Conservation (phyloP, 2,113 vertebrate species). For the Oreotragus oreotragus region DNA sequence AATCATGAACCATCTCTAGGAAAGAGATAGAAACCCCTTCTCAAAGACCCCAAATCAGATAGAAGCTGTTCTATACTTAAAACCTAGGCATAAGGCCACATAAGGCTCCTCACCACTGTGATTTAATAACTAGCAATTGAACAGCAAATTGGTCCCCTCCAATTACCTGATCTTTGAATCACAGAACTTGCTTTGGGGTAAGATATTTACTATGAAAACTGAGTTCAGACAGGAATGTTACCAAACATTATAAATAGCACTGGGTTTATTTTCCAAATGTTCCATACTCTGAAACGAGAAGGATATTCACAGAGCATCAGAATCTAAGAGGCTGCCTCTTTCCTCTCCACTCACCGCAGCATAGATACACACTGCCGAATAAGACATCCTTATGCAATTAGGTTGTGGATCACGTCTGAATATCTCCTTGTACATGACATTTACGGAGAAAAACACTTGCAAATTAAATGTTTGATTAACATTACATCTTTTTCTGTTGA, state of each 20-base stretch:
- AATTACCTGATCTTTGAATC: slow-evolving; percentile 15
- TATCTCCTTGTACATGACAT: slow-evolving; percentile 84
- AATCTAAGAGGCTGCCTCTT: background rate
- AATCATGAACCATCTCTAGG: background rate
- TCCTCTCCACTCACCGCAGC: background rate
- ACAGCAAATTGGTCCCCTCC: background rate
- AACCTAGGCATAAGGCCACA: background rate
- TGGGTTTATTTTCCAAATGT: slow-evolving; percentile 42
- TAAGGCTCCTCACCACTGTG: background rate
- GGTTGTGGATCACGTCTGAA: slow-evolving; percentile 78
- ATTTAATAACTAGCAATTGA: slow-evolving; percentile 37
- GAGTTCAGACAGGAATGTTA: slow-evolving; percentile 47
- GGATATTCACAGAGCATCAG: background rate
- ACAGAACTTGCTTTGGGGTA: background rate
- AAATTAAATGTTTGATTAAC: slow-evolving; percentile 88
- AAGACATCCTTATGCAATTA: slow-evolving; percentile 74
- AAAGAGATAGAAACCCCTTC: background rate
- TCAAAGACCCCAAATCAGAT: background rate
- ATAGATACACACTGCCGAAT: slow-evolving; percentile 60
- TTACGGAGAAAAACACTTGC: slow-evolving; percentile 86
- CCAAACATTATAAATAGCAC: slow-evolving; percentile 58
- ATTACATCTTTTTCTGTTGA: slow-evolving; percentile 82
- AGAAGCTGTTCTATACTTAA: background rate
- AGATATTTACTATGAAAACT: slow-evolving; percentile 37
- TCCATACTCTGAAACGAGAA: background rate